These are phyloP conservation scores for Lepidurus couesii DNA, from an alignment of 1,140 invertebrate genomes.

Conservation along the genomic window DNA sequence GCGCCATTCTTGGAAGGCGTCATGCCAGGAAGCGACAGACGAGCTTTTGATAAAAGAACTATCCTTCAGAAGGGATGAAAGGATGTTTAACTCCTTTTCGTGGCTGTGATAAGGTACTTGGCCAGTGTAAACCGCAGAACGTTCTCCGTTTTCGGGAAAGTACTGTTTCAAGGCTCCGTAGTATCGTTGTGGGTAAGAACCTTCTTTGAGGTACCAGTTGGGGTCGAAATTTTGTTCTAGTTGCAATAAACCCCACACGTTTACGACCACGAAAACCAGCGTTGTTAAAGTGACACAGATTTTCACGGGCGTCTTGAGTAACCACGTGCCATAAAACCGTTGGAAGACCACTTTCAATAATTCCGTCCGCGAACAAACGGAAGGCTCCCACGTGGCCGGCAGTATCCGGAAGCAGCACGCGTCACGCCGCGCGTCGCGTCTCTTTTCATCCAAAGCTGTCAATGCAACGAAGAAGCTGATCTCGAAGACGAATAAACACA, in stretches of 20 bases:
- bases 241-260: conserved; percentile 47
- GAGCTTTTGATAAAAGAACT: conserved; percentile 46
- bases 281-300: conserved; percentile 48
- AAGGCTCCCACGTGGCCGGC: conserved; percentile 46
- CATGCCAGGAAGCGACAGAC: conserved; percentile 45
- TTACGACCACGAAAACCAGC: conserved; percentile 39
- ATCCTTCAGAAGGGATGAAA: conserved; percentile 40
- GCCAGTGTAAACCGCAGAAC: conserved; percentile 50
- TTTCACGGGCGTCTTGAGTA: conserved; percentile 48
- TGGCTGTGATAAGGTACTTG: conserved; percentile 46
- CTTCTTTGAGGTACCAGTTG: conserved; percentile 52
- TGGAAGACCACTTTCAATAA: conserved; percentile 48
- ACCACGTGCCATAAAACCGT: conserved; percentile 47
- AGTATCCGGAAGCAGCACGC: conserved; percentile 47
- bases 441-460: conserved; percentile 51
- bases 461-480: conserved; percentile 55
- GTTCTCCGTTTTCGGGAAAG: conserved; percentile 50
- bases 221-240: conserved; percentile 55
- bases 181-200: conserved; percentile 47
- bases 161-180: conserved; percentile 46
- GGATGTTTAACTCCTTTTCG: conserved; percentile 38
- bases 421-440: conserved; percentile 47
- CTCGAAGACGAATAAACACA: conserved; percentile 51
- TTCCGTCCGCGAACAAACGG: conserved; percentile 49
- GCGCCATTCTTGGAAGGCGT: conserved; percentile 35